Conservation (phyloP, 2,113 vertebrate genomes). For the Phalacrocorax aristotelis region DNA sequence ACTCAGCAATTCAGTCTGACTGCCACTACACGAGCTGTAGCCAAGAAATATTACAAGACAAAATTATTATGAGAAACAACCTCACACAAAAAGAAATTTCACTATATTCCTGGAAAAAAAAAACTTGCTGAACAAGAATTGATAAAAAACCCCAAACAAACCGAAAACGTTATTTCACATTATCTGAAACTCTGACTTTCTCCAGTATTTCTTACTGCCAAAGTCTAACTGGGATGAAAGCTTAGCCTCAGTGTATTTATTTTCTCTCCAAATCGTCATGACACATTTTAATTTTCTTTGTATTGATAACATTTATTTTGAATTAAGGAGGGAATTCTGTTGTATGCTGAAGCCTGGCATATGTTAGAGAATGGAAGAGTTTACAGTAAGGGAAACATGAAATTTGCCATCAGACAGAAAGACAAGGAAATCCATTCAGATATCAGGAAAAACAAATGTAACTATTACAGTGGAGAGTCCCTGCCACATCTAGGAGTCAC, state of each 20-base stretch:
- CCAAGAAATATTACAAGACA: background rate
- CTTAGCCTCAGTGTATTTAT: background rate
- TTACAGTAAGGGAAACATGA: background rate
- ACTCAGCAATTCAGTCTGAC: background rate
- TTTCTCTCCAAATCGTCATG: background rate
- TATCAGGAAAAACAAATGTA: background rate
- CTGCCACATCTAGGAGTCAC: background rate
- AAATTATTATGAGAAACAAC: background rate
- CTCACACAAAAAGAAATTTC: background rate
- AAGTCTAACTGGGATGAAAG: background rate
- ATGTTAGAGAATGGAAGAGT: background rate
- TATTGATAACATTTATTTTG: background rate
- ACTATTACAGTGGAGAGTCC: background rate
- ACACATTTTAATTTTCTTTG: conserved; percentile 15
- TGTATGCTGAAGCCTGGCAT: background rate
- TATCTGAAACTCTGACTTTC: background rate
- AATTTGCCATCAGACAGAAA: background rate
- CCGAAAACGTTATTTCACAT: background rate
- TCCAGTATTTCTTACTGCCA: background rate
- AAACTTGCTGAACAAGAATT: background rate
- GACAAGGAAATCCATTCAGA: background rate
- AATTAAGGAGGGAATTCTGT: background rate
- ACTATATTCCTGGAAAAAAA: background rate
- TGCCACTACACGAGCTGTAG: background rate
- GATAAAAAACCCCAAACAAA: background rate